Conservation (phyloP, 1,140 invertebrate genomes). For the Drosophila ananassae region DNA sequence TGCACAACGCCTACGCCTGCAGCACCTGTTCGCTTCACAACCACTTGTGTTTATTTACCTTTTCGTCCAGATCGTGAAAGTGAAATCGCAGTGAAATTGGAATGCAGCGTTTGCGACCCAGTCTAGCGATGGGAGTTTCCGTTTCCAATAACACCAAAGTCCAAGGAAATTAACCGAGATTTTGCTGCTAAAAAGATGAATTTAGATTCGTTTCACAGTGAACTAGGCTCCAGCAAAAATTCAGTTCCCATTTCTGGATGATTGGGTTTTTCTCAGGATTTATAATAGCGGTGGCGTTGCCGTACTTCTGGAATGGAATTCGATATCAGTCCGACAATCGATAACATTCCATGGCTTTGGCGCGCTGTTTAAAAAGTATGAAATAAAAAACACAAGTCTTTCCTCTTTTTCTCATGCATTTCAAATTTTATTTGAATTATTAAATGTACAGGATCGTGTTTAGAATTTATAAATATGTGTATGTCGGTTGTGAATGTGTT, state of each 20-base stretch:
- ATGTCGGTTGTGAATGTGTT: slow-evolving; percentile 32
- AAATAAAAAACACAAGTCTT: neutral
- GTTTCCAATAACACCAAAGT: slow-evolving; percentile 24
- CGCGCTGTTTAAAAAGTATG: neutral
- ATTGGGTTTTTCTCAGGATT: neutral
- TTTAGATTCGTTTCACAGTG: neutral
- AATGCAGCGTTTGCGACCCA: slow-evolving; percentile 26
- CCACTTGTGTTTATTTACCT: slow-evolving; percentile 43
- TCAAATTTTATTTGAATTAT: slow-evolving; percentile 82
- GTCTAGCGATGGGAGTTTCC: slow-evolving; percentile 24
- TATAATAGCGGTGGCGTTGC: too few species aligned
- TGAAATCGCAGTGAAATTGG: slow-evolving; percentile 46
- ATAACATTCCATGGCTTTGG: neutral
- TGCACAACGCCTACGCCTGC: neutral
- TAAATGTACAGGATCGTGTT: slow-evolving; percentile 78
- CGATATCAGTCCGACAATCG: too few species aligned
- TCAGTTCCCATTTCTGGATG: neutral
- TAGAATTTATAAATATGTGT: slow-evolving; percentile 68
- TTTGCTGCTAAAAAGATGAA: neutral
- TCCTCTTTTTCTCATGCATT: slow-evolving; percentile 63
- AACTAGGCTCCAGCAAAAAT: neutral
- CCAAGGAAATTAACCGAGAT: neutral
- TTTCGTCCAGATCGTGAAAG: slow-evolving; percentile 35
- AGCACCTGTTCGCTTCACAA: slow-evolving; percentile 7
- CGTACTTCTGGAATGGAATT: too few species aligned